phyloP scores from a whole-genome alignment of 2,113 vertebrate genomes.

The Siniperca knerii region DNA sequence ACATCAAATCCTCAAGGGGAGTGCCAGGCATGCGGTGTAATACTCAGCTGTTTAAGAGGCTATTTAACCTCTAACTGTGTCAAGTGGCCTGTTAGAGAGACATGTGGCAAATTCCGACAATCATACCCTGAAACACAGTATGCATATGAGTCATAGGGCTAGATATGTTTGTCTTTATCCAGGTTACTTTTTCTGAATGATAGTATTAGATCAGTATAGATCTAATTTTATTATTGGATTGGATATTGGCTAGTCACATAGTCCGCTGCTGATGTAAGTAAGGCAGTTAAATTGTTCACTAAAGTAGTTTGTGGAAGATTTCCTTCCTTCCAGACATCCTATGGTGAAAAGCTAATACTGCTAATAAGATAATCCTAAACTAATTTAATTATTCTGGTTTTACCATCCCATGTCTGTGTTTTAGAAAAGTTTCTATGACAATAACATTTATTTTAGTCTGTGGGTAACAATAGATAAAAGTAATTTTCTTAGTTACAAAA shows the following conservation, averaged over 20 bases:
- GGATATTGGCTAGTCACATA: background rate
- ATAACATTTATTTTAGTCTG: background rate
- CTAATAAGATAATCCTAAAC: background rate
- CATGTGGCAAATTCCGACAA: constrained; percentile 44
- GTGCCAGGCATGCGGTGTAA: constrained; percentile 51
- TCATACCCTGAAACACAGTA: background rate
- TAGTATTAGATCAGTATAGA: too few relatives aligned
- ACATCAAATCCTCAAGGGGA: constrained; percentile 53
- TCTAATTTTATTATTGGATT: background rate
- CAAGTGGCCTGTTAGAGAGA: constrained; percentile 62
- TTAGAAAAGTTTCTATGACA: background rate
- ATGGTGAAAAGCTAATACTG: too few relatives aligned
- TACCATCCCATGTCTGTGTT: too few relatives aligned
- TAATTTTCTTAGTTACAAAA: background rate
- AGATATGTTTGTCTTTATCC: background rate
- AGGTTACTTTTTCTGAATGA: background rate
- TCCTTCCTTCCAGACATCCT: too few relatives aligned
- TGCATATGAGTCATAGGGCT: background rate
- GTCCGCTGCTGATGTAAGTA: background rate
- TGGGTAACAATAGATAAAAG: background rate
- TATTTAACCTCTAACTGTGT: constrained; percentile 76
- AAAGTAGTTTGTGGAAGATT: background rate
- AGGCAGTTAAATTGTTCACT: background rate
- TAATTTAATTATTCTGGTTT: background rate
- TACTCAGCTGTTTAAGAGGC: constrained; percentile 73